A percentile compares a stretch with the other conserved stretches of the same genome.
Conservation (phyloP, 2,797 vertebrate genomes). For the Rhinella marina region DNA sequence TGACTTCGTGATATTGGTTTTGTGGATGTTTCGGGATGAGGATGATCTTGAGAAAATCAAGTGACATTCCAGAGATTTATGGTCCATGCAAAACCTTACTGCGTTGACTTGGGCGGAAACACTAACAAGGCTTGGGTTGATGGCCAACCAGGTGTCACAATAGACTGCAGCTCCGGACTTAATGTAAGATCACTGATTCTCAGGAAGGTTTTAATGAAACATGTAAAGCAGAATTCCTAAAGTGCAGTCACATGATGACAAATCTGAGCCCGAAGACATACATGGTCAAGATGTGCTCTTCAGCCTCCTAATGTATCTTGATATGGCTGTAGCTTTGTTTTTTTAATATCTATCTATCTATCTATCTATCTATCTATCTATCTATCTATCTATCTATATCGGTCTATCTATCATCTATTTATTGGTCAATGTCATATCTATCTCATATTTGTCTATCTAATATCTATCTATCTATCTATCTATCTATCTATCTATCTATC, state of each 20-base stretch:
- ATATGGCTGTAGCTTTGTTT: no score
- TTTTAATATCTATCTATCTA: no score
- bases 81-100: constrained; percentile 3
- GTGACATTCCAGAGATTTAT: constrained; percentile 46
- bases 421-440: no score
- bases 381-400: no score
- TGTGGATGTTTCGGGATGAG: neutral
- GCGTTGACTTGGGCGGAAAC: neutral
- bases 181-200: neutral
- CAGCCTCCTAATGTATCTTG: no score
- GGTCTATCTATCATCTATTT: no score
- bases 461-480: no score
- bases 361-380: no score
- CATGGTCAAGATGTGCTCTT: no score
- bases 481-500: neutral
- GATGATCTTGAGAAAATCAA: constrained; percentile 9
- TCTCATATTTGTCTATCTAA: no score
- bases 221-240: neutral
- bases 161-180: neutral
- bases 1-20: neutral
- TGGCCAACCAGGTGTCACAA: constrained; percentile 9
- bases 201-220: neutral
- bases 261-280: no score
- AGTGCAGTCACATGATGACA: no score
- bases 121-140: neutral